phyloP scores from a whole-genome alignment of 2,797 vertebrate species.

The Lagocephalus sceleratus region DNA sequence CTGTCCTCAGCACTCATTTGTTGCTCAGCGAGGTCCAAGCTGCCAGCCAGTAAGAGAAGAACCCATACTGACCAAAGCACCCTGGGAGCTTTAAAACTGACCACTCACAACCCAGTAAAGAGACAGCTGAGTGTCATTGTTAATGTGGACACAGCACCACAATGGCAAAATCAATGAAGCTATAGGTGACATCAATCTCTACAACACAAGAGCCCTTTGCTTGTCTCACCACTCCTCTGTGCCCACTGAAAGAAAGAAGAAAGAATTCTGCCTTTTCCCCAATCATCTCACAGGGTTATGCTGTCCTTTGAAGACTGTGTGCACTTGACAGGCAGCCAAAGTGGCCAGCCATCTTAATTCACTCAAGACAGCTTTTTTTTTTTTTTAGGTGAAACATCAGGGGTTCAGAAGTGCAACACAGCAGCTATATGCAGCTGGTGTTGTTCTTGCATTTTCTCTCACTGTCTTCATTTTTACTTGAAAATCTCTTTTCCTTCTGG shows the following conservation, averaged over 20 bases:
- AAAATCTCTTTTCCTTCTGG: conserved; percentile 24
- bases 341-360: conserved; percentile 56
- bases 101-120: conserved; percentile 72
- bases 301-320: conserved; percentile 62
- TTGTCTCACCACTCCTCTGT: conserved; percentile 56
- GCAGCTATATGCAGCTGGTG: conserved; percentile 60
- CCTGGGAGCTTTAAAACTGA: conserved; percentile 72
- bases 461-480: conserved; percentile 32
- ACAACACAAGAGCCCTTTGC: conserved; percentile 66
- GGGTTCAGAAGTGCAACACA: conserved; percentile 48
- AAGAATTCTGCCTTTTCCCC: conserved; percentile 50
- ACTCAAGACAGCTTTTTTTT: conserved; percentile 50
- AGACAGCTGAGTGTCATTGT: conserved; percentile 81
- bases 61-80: conserved; percentile 59
- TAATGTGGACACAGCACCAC: conserved; percentile 81
- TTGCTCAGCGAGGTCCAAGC: conserved; percentile 56
- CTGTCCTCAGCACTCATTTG: conserved; percentile 66
- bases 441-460: conserved; percentile 27
- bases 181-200: conserved; percentile 81
- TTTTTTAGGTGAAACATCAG: conserved; percentile 57
- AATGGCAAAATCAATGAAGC: conserved; percentile 83
- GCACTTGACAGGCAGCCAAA: conserved; percentile 55
- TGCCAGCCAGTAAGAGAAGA: conserved; percentile 64
- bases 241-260: conserved; percentile 38
- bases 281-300: conserved; percentile 51